These are phyloP conservation scores for Helicolenus hilgendorfi DNA, from an alignment of 2,797 vertebrate species.

Conservation along the genomic window DNA sequence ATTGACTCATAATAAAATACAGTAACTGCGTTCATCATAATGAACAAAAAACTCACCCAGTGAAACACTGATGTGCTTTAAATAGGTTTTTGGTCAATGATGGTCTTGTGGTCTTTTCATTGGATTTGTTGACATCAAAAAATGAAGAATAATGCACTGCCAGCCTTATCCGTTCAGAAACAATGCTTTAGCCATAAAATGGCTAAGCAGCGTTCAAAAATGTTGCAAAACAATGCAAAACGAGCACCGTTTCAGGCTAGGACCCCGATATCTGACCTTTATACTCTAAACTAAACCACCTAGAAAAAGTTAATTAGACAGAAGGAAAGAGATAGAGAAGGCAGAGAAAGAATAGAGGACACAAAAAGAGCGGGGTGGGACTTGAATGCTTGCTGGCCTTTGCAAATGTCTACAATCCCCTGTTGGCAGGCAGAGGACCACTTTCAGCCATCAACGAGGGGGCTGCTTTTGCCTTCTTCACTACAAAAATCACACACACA, in stretches of 20 bases:
- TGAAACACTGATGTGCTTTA: not conserved
- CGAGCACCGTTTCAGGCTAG: slow-evolving; percentile 31
- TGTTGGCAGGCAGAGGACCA: slow-evolving; percentile 99
- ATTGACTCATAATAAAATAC: not conserved
- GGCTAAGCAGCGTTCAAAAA: slow-evolving; percentile 27
- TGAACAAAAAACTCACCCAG: not conserved
- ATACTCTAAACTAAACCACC: slow-evolving; percentile 44
- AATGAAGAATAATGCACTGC: not conserved
- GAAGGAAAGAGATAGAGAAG: slow-evolving; percentile 66
- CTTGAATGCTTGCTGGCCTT: slow-evolving; percentile 99
- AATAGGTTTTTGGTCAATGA: not conserved
- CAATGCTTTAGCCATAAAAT: slow-evolving; percentile 26
- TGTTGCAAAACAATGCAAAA: slow-evolving; percentile 40
- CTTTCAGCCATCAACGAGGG: slow-evolving; percentile 99
- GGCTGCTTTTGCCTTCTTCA: slow-evolving; percentile 99
- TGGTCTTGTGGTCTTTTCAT: slow-evolving; percentile 5
- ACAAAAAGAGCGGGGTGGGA: slow-evolving; percentile 84
- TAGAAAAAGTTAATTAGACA: slow-evolving; percentile 66
- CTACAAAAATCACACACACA: slow-evolving; percentile 99
- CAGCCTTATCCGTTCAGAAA: slow-evolving; percentile 11
- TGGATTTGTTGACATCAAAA: slow-evolving; percentile 15
- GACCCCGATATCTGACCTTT: slow-evolving; percentile 46
- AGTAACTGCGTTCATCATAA: not conserved
- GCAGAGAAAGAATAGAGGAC: slow-evolving; percentile 79
- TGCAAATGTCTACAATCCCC: slow-evolving; percentile 98